Evolutionary conservation across 2,113 vertebrate genomes (phyloP).

Genomic region (Thalassoma bifasciatum): DNA sequence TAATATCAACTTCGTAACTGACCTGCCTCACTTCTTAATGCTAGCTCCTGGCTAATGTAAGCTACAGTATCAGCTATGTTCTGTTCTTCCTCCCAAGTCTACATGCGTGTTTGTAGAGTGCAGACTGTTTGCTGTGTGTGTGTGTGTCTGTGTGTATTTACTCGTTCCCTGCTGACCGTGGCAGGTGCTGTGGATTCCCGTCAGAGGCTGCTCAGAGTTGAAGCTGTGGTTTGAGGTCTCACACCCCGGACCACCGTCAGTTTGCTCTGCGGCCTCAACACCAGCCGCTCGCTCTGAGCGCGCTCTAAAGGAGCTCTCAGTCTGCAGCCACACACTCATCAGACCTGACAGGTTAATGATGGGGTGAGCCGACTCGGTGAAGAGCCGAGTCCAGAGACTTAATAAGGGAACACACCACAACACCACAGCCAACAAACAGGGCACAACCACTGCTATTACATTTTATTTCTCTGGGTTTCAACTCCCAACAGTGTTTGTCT

Average conservation of each 20-base stretch:
- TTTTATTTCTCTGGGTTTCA: not conserved
- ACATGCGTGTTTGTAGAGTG: not conserved
- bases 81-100: not conserved
- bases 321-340: constrained; percentile 58
- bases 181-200: constrained; percentile 70
- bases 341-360: constrained; percentile 70
- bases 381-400: constrained; percentile 31
- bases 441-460: not conserved
- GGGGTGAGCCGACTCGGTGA: constrained; percentile 13
- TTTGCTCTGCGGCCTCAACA: constrained; percentile 39
- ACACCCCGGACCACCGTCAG: constrained; percentile 53
- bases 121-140: constrained; percentile 38
- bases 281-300: not conserved
- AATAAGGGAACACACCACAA: constrained; percentile 23
- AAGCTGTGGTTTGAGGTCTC: constrained; percentile 58
- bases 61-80: no score
- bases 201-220: constrained; percentile 10
- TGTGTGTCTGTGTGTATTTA: constrained; percentile 33
- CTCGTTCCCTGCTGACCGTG: constrained; percentile 15
- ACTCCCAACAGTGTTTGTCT: not conserved
- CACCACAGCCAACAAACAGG: constrained; percentile 12
- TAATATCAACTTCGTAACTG: not conserved
- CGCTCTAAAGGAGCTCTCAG: constrained; percentile 48
- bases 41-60: not conserved
- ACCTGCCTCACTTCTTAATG: not conserved